These are phyloP conservation scores for Drosophila nasuta DNA, from an alignment of 1,140 invertebrate genomes.

Conservation along the genomic window DNA sequence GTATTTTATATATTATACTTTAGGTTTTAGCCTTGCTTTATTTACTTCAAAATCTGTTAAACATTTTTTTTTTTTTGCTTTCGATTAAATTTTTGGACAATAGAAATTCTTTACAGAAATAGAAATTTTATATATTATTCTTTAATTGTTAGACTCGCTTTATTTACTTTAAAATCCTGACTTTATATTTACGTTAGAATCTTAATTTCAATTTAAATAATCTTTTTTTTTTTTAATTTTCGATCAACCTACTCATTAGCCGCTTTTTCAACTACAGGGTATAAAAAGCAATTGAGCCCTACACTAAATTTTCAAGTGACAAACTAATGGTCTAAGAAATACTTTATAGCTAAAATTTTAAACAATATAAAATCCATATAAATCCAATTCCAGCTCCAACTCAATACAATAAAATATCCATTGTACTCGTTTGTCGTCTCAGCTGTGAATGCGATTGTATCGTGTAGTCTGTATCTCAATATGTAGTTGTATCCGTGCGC, in stretches of 20 bases:
- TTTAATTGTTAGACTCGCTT: too few relatives aligned
- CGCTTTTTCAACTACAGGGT: constrained; percentile 6
- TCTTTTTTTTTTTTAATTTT: too few relatives aligned
- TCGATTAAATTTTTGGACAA: too few relatives aligned
- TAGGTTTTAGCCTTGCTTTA: too few relatives aligned
- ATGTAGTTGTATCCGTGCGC: constrained; percentile 20
- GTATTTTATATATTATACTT: too few relatives aligned
- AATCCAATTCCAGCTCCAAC: constrained; percentile 62
- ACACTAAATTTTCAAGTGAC: constrained; percentile 81
- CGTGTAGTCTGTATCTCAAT: constrained; percentile 8
- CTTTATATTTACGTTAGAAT: too few relatives aligned
- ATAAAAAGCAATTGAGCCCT: constrained; percentile 57
- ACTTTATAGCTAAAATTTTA: constrained; percentile 81
- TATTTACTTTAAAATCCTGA: too few relatives aligned
- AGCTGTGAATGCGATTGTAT: constrained; percentile 47
- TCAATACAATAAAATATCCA: constrained; percentile 79
- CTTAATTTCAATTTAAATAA: too few relatives aligned
- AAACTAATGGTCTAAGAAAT: constrained; percentile 83
- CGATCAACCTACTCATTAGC: background rate
- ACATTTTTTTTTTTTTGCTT: too few relatives aligned
- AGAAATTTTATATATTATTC: too few relatives aligned
- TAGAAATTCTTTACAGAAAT: too few relatives aligned
- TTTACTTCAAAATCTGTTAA: too few relatives aligned
- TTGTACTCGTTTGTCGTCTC: constrained; percentile 55
- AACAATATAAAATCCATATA: constrained; percentile 69